phyloP scores from a whole-genome alignment of 2,797 vertebrate species.

The Fistularia commersonii region DNA sequence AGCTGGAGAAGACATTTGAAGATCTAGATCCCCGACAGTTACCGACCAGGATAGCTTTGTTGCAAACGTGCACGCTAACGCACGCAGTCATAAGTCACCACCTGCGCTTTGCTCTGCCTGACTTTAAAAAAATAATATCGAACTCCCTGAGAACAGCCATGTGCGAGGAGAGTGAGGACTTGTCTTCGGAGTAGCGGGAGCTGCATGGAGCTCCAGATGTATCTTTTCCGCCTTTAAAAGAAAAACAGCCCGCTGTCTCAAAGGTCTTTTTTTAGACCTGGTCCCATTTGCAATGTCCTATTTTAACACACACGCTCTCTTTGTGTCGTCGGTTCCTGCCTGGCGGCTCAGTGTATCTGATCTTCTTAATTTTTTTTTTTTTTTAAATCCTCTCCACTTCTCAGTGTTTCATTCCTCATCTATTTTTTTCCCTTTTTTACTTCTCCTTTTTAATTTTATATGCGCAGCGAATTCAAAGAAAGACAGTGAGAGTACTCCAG shows the following conservation, averaged over 20 bases:
- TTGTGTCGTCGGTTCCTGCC: too few relatives aligned
- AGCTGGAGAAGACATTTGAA: too few relatives aligned
- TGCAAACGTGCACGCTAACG: too few relatives aligned
- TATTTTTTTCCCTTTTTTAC: not conserved
- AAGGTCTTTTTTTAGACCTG: slow-evolving; percentile 29
- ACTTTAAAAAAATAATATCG: too few relatives aligned
- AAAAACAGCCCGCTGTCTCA: slow-evolving; percentile 15
- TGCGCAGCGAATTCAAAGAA: slow-evolving; percentile 90
- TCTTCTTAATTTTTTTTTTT: slow-evolving; percentile 19
- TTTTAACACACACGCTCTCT: slow-evolving; percentile 19
- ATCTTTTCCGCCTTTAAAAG: slow-evolving; percentile 9
- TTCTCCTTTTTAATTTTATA: slow-evolving; percentile 17
- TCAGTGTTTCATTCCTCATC: not conserved
- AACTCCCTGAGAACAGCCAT: too few relatives aligned
- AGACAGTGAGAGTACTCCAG: slow-evolving; percentile 88
- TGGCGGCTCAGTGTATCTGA: too few relatives aligned
- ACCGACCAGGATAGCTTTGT: too few relatives aligned
- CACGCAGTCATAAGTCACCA: too few relatives aligned
- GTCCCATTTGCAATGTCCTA: slow-evolving; percentile 50
- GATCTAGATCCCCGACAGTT: too few relatives aligned
- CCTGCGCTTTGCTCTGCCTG: too few relatives aligned
- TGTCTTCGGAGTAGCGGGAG: not conserved
- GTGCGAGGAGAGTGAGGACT: not conserved
- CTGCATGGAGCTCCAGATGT: not conserved
- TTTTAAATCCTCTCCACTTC: slow-evolving; percentile 3